Evolutionary conservation across 2,797 vertebrate genomes (phyloP).

Genomic region (Gymnothorax javanicus): DNA sequence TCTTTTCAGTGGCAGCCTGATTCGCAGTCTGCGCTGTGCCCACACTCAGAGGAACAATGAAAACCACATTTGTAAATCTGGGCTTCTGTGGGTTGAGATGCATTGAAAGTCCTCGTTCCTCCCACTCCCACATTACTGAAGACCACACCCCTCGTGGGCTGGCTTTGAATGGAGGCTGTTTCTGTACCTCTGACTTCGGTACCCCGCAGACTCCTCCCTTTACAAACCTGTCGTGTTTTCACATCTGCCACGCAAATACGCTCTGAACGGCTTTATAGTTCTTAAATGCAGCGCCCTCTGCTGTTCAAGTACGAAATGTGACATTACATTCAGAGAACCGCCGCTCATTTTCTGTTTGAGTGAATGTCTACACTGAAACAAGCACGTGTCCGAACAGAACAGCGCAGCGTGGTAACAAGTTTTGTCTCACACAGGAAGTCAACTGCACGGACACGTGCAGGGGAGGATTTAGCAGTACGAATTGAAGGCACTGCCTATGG

Average conservation of each 20-base stretch:
- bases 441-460: neutral
- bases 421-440: neutral
- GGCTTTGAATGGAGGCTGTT: slow-evolving; percentile 1
- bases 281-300: neutral
- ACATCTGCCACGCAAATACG: neutral
- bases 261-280: neutral
- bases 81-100: neutral
- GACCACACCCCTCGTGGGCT: neutral
- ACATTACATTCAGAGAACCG: neutral
- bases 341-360: neutral
- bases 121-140: neutral
- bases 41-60: slow-evolving; percentile 6
- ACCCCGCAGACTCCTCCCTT: neutral
- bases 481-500: neutral
- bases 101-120: neutral
- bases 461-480: neutral
- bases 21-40: neutral
- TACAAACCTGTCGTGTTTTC: neutral
- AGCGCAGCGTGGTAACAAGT: neutral
- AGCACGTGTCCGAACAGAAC: neutral
- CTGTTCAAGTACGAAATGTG: neutral
- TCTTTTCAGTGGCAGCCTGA: neutral
- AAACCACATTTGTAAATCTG: neutral
- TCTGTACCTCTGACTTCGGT: neutral
- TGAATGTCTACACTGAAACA: neutral